Evolutionary conservation across 2,797 vertebrate species (phyloP), one percentile per base, ranked within the genome.

Genomic region (Echeneis naucrates): DNA sequence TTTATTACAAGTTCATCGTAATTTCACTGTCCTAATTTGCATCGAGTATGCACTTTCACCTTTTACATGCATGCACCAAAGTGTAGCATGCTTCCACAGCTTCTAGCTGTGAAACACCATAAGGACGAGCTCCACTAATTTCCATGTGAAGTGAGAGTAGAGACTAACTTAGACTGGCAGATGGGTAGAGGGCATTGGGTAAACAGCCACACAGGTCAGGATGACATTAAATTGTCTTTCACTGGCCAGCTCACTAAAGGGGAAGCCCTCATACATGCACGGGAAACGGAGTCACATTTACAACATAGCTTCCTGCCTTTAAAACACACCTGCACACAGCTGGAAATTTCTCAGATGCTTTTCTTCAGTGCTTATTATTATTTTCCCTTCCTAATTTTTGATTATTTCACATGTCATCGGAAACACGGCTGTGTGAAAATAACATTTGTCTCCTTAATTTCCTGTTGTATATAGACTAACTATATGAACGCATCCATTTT

Each of bases 141-240:
- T 78, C 71, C 38, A 53, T 33, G 81, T 72, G 77, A 72, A 61
- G 14, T 57, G 67, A 60, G 59, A 72, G 50, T 10, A 30, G 86
- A 87, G 60, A 16, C 77, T 87, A 89, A 91, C 69, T 71, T 57
- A 61, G 77, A 72, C 77, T 86, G 89, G 88, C 89, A 88, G 87
- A 86, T 85, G 88, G 88, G 72, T 35, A 73, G 88, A 90, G 92
- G 85, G 77, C 85, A 81, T 85, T 69, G 74, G 81, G 81, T 82
- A 78, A 89, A 84, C 82, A 84, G 72, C 53, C 79, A 68, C 67
- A 42, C 81, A 67, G 87, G 88, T 87, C 85, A 86, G 67, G 61
- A 50, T 84, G 84, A 91, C 89, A 86, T 87, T 84, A 80, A 77
- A 81, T 69, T 59, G 78, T 86, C 84, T 87, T 89, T 88, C 50